Percentiles rank a stretch among this genome's conserved stretches.
Conservation (phyloP, 2,113 vertebrate species). For the Pandion haliaetus region DNA sequence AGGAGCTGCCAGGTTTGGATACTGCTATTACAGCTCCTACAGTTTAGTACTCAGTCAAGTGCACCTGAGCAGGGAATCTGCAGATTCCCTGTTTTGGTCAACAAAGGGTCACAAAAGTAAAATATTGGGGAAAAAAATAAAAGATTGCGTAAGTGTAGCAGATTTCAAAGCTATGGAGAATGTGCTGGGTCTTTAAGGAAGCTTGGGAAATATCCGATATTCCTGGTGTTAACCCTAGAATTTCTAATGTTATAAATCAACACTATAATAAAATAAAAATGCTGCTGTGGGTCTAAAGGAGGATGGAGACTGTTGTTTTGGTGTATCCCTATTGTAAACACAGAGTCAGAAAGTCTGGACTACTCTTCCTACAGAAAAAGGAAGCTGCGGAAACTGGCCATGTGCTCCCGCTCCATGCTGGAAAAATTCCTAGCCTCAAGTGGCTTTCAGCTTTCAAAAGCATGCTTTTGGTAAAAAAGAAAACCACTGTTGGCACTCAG, state of each 20-base stretch:
- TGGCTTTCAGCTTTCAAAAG: neutral
- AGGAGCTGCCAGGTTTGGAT: neutral
- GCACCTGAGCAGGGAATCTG: neutral
- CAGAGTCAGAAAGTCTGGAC: neutral
- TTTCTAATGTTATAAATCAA: neutral
- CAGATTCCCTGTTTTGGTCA: neutral
- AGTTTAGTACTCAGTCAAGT: neutral
- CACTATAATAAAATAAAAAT: neutral
- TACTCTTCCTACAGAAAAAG: neutral
- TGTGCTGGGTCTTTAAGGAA: neutral
- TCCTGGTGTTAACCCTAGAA: neutral
- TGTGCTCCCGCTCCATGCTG: neutral
- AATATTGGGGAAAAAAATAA: neutral
- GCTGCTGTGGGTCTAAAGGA: neutral
- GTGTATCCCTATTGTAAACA: neutral
- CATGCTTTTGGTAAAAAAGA: neutral
- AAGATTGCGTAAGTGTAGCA: neutral
- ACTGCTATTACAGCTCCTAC: neutral
- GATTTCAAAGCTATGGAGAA: neutral
- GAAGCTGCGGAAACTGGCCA: neutral
- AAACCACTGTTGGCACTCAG: neutral
- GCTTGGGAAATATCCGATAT: neutral
- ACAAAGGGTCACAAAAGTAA: neutral
- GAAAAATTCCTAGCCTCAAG: neutral
- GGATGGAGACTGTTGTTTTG: neutral